Conservation (phyloP, 2,888 invertebrate genomes). For the Cephus rjabovi region DNA sequence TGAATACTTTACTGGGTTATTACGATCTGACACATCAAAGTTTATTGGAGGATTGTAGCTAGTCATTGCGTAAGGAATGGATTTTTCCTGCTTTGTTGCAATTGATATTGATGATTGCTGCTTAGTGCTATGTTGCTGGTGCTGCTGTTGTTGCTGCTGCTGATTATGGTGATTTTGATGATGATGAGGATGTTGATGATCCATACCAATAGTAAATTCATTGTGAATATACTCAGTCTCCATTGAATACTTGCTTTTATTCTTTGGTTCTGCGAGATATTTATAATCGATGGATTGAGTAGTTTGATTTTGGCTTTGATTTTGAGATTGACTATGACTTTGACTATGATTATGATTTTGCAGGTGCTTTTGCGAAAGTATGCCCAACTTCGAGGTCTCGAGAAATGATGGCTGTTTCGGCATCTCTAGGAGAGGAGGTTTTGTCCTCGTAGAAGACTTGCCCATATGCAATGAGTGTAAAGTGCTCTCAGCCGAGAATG, state of each 20-base stretch:
- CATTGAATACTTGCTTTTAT: slow-evolving; percentile 54
- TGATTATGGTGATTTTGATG: slow-evolving; percentile 26
- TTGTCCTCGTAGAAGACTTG: slow-evolving; percentile 53
- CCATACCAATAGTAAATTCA: slow-evolving; percentile 47
- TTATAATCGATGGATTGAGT: slow-evolving; percentile 47
- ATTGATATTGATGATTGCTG: slow-evolving; percentile 36
- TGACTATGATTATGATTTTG: slow-evolving; percentile 49
- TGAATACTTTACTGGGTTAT: slow-evolving; percentile 49
- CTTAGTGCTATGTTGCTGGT: slow-evolving; percentile 42
- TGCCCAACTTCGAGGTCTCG: slow-evolving; percentile 45
- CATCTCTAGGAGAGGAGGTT: slow-evolving; percentile 42
- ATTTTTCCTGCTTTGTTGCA: slow-evolving; percentile 50
- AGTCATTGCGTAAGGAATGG: slow-evolving; percentile 48
- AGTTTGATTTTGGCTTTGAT: slow-evolving; percentile 30
- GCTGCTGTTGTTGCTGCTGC: slow-evolving; percentile 39
- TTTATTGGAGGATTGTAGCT: slow-evolving; percentile 50
- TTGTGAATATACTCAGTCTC: slow-evolving; percentile 58
- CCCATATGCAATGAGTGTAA: slow-evolving; percentile 15
- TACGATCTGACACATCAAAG: slow-evolving; percentile 51
- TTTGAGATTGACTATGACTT: slow-evolving; percentile 23
- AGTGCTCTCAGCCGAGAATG: slow-evolving; percentile 35
- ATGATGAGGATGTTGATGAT: slow-evolving; percentile 30
- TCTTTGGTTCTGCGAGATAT: slow-evolving; percentile 48
- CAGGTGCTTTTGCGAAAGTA: background rate
- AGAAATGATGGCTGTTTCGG: slow-evolving; percentile 46